A percentile compares a stretch with the other conserved stretches of the same genome.
These are phyloP conservation scores for Protophormia terraenovae DNA, from an alignment of 2,888 invertebrate species.

Conservation along the genomic window DNA sequence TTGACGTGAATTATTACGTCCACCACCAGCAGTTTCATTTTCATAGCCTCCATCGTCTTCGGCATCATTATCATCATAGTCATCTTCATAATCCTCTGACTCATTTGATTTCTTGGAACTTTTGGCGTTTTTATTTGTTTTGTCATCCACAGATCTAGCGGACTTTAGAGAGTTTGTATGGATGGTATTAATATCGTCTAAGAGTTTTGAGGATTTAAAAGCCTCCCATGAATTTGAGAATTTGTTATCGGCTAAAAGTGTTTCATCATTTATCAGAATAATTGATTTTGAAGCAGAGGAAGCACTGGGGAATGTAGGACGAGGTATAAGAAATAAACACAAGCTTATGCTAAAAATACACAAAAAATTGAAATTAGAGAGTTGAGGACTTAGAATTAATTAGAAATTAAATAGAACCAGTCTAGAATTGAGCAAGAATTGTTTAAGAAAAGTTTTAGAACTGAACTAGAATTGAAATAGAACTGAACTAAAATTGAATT, in stretches of 20 bases:
- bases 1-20: slow-evolving; percentile 45
- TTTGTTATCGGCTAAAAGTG: background rate
- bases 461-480: too few relatives aligned
- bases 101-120: slow-evolving; percentile 8
- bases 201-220: background rate
- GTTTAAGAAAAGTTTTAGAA: too few relatives aligned
- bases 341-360: slow-evolving; percentile 3
- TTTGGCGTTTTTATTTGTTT: background rate
- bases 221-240: background rate
- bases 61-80: slow-evolving; percentile 70
- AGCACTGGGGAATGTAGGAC: background rate
- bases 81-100: slow-evolving; percentile 32
- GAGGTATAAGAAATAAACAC: background rate
- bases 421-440: too few relatives aligned
- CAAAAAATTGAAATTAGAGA: background rate
- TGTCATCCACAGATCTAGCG: background rate
- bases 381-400: too few relatives aligned
- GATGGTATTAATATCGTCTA: background rate
- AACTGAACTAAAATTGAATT: too few relatives aligned
- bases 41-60: slow-evolving; percentile 72
- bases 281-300: background rate
- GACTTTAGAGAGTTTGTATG: background rate
- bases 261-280: background rate
- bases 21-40: slow-evolving; percentile 37
- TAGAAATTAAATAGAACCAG: too few relatives aligned